Conservation (phyloP, 2,113 vertebrate genomes). For the Panurus biarmicus region DNA sequence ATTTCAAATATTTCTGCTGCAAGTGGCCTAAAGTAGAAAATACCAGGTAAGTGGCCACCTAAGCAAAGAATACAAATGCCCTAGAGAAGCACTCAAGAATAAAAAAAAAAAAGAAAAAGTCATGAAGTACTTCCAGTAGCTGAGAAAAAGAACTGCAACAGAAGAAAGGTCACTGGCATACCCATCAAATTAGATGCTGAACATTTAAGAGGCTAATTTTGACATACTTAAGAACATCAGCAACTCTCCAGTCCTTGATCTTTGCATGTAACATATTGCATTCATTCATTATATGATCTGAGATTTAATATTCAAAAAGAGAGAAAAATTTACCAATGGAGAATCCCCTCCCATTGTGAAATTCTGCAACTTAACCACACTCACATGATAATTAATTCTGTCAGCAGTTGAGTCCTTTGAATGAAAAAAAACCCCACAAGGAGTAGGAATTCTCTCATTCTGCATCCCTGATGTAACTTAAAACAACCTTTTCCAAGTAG, state of each 20-base stretch:
- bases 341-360: neutral
- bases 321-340: neutral
- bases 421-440: neutral
- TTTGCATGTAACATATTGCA: neutral
- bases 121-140: neutral
- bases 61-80: neutral
- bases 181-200: neutral
- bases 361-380: neutral
- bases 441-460: neutral
- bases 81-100: neutral
- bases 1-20: neutral
- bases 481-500: neutral
- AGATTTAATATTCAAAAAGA: neutral
- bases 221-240: neutral
- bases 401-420: neutral
- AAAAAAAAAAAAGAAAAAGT: neutral
- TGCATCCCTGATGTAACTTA: neutral
- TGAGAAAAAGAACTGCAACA: neutral
- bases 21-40: neutral
- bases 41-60: neutral
- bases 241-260: neutral
- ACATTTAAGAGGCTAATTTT: neutral
- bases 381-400: neutral
- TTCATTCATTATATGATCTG: neutral
- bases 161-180: neutral